Evolutionary conservation across 2,797 vertebrate species (phyloP), one percentile per base, ranked within the genome.

Genomic region (Crocidura indochinensis): DNA sequence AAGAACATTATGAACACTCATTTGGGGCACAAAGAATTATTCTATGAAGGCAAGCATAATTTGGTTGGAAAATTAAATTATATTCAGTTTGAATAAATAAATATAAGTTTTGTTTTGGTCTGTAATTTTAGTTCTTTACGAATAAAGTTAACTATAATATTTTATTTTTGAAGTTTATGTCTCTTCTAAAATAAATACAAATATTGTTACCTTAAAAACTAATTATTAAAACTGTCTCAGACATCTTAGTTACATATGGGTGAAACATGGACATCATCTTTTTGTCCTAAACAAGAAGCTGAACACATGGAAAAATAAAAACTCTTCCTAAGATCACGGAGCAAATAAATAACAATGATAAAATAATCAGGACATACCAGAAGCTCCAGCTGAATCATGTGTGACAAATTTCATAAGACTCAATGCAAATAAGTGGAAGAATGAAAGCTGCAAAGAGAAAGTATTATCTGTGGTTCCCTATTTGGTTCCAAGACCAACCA

Each of bases 111-210:
- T 46, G 1, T 82, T 83, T 85, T 44, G 53, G 78, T 19, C 9
- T 46, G 64, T 73, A 72, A 49, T 38, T 47, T 90, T 19, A 79
- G 26, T 78, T 62, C 27, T 68, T 81, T 77, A 51, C 3, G 77
- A 73, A 17, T 19, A 60, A 4, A 11, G 2, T 49, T 68, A 90
- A 53, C 31, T 46, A 79, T 64, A 22, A 77, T 14, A 19, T 71
- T 86, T 26, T 68, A 56, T 44, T 51, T 24, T 44, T 19, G 29
- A 92, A 53, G 53, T 79, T 11, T 74, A 53, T 74, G 44, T 46
- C 47, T 0, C 9, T 27, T 27, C 65, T 56, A 65, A 26, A 46
- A 65, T 5, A 86, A 90, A 82, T 22, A 81, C 71, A 47, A 49
- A 56, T 72, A 15, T 60, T 68, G 51, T 20, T 67, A 29, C 53